These are phyloP conservation scores for Mus minutoides DNA, from an alignment of 2,797 vertebrate genomes.

Conservation along the genomic window DNA sequence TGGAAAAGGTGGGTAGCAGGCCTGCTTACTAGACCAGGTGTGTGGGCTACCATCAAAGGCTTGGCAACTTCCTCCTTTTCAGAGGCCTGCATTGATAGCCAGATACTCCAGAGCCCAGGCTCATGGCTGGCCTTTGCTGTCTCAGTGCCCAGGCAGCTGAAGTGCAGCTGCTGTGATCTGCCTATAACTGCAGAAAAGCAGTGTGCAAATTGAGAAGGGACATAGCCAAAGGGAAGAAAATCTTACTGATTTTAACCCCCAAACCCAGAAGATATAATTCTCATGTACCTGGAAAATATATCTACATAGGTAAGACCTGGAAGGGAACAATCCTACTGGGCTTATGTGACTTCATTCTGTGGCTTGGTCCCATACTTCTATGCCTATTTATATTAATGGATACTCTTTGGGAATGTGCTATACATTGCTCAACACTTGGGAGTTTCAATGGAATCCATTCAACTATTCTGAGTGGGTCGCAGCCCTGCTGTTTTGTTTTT, in stretches of 20 bases:
- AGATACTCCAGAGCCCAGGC: neutral
- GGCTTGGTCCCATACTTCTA: neutral
- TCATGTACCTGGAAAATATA: neutral
- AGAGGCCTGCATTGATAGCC: neutral
- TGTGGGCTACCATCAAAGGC: neutral
- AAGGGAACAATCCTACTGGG: neutral
- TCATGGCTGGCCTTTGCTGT: neutral
- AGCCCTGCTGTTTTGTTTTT: neutral
- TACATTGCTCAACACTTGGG: neutral
- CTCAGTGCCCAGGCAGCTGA: neutral
- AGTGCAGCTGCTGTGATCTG: neutral
- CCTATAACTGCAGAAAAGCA: neutral
- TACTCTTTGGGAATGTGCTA: neutral
- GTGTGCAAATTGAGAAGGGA: neutral
- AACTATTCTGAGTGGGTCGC: neutral
- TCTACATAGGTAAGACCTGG: neutral
- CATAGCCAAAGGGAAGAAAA: neutral
- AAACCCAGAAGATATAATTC: neutral
- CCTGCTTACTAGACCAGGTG: neutral
- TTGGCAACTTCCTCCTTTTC: neutral
- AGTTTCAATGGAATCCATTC: neutral
- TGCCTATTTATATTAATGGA: neutral
- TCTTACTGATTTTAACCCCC: neutral
- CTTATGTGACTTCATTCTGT: neutral
- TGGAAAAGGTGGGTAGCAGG: neutral